A percentile compares a stretch with the other conserved stretches of the same genome.
phyloP scores from a whole-genome alignment of 2,113 vertebrate genomes.

The Acrocephalus kingi region DNA sequence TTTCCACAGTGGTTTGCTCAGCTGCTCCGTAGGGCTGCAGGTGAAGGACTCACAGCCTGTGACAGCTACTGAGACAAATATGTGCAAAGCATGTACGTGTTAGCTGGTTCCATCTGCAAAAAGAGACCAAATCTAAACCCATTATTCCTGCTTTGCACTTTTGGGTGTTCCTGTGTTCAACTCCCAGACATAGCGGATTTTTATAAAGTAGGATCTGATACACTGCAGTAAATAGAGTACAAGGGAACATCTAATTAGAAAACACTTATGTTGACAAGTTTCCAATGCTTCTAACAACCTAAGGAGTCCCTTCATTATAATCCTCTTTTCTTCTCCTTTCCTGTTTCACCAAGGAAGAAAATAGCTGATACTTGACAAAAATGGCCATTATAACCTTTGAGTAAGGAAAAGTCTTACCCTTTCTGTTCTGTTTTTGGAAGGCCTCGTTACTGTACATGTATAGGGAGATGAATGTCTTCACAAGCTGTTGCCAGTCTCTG shows the following conservation, averaged over 20 bases:
- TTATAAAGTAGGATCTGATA: neutral
- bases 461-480: neutral
- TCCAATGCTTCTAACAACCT: neutral
- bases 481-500: neutral
- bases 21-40: fast-evolving
- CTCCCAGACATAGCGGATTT: neutral
- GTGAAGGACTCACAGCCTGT: neutral
- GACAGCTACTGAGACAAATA: neutral
- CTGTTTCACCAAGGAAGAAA: neutral
- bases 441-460: neutral
- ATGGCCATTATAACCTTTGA: neutral
- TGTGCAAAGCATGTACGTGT: neutral
- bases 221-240: neutral
- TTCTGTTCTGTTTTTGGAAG: neutral
- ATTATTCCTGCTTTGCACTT: neutral
- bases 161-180: neutral
- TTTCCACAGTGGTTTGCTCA: neutral
- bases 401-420: neutral
- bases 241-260: neutral
- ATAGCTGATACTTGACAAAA: neutral
- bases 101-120: neutral
- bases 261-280: neutral
- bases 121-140: neutral
- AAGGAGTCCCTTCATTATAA: neutral
- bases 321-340: neutral